Evolutionary conservation across 2,888 invertebrate genomes (phyloP).

Genomic region (Caenorhabditis sulstoni): DNA sequence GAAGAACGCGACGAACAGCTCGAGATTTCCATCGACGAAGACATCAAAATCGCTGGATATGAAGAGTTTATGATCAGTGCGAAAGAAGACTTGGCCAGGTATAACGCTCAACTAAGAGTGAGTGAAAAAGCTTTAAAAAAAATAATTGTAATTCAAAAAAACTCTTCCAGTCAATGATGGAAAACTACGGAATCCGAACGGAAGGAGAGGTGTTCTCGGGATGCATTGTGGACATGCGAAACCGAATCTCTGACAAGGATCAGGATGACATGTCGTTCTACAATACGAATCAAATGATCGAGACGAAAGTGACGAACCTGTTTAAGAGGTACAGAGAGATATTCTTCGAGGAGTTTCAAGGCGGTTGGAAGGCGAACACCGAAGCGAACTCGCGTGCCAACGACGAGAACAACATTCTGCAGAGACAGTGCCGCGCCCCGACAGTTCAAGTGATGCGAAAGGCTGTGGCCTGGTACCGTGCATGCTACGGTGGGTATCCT

Average conservation of each 20-base stretch:
- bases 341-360: conserved; percentile 64
- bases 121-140: not conserved
- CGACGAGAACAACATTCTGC: conserved; percentile 61
- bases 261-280: conserved; percentile 79
- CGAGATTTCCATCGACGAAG: conserved; percentile 56
- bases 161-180: conserved; percentile 65
- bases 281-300: conserved; percentile 77
- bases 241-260: conserved; percentile 78
- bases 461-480: conserved; percentile 64
- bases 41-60: conserved; percentile 52
- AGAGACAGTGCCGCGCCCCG: conserved; percentile 49
- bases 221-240: conserved; percentile 73
- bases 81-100: conserved; percentile 53
- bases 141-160: too few species aligned
- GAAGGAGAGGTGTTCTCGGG: conserved; percentile 79
- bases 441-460: conserved; percentile 54
- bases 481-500: conserved; percentile 65
- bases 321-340: conserved; percentile 57
- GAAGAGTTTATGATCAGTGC: conserved; percentile 43
- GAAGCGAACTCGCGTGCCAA: conserved; percentile 26
- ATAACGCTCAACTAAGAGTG: conserved; percentile 63
- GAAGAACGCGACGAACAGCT: conserved; percentile 67
- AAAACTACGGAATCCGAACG: conserved; percentile 76
- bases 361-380: conserved; percentile 36
- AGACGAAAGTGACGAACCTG: conserved; percentile 69